Percentiles rank a stretch among this genome's conserved stretches.
phyloP scores from a whole-genome alignment of 2,113 vertebrate species.

The Zapus hudsonius region DNA sequence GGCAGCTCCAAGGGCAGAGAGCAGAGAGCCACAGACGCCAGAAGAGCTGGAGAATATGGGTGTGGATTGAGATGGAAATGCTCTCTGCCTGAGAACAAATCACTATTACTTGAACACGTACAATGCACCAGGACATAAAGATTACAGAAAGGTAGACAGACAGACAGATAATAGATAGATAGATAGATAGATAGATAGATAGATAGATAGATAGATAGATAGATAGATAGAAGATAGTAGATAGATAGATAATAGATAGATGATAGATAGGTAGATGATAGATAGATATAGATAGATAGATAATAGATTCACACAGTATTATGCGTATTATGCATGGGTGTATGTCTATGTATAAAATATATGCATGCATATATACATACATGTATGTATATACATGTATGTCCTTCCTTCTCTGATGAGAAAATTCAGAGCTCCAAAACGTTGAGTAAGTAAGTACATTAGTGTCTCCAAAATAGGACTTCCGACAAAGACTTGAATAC shows the following conservation, averaged over 20 bases:
- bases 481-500: neutral
- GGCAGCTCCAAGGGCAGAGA: neutral
- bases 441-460: neutral
- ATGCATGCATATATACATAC: accelerated
- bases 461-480: neutral
- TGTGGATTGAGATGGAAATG: neutral
- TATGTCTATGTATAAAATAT: too few relatives aligned
- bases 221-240: neutral
- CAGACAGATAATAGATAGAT: neutral
- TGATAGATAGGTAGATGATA: neutral
- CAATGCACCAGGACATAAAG: neutral
- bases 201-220: neutral
- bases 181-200: neutral
- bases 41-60: neutral
- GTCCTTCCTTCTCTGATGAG: neutral
- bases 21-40: neutral
- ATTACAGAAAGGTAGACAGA: neutral
- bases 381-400: neutral
- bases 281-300: neutral
- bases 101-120: neutral
- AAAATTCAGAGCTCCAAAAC: conserved; percentile 14
- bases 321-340: neutral
- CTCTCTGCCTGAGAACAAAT: neutral
- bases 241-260: neutral
- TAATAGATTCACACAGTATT: neutral